phyloP scores from a whole-genome alignment of 2,797 vertebrate genomes.

The Hyperoplus immaculatus region DNA sequence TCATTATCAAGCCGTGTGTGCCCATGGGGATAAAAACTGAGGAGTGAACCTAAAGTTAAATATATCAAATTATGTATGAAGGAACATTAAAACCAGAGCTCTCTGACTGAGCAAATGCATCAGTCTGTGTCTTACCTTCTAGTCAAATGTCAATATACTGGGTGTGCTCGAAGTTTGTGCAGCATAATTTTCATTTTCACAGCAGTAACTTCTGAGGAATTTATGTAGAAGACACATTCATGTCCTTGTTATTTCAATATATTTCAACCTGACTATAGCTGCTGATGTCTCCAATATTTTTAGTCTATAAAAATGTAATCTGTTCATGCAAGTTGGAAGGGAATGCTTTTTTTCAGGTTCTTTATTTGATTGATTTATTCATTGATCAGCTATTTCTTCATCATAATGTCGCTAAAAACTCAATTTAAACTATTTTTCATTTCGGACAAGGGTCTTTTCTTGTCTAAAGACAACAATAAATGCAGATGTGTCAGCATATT shows the following conservation, averaged over 20 bases:
- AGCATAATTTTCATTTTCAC: neutral
- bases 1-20: too few species aligned
- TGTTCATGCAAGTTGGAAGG: neutral
- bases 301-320: neutral
- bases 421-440: neutral
- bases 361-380: neutral
- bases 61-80: neutral
- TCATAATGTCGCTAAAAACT: neutral
- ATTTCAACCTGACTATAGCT: neutral
- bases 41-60: neutral
- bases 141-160: neutral
- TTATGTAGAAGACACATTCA: neutral
- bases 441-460: neutral
- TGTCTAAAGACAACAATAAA: neutral
- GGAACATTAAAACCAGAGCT: neutral
- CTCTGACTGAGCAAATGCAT: neutral
- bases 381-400: neutral
- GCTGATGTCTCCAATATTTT: neutral
- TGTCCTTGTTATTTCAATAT: neutral
- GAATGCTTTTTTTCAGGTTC: neutral
- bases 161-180: neutral
- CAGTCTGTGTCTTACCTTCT: neutral
- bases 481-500: neutral
- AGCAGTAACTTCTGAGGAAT: constrained; percentile 1
- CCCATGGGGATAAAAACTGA: neutral